Evolutionary conservation across 2,797 vertebrate genomes (phyloP).

Genomic region (Saguinus oedipus): DNA sequence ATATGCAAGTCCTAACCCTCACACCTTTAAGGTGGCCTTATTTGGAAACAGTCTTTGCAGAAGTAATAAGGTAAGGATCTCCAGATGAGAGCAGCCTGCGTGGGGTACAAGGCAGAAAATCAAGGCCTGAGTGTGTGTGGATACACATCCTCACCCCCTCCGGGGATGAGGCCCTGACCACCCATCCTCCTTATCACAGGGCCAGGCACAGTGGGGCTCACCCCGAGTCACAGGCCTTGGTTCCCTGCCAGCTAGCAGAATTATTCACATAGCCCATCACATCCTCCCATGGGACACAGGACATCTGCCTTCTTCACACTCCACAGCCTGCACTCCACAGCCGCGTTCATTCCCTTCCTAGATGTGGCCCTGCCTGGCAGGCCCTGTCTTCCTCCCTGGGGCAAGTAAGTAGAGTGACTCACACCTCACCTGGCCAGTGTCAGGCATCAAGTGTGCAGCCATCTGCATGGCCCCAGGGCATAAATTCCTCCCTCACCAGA

Average conservation of each 20-base stretch:
- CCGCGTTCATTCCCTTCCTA: neutral
- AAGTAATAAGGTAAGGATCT: too few species aligned
- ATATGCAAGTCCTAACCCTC: neutral
- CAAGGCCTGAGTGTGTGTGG: neutral
- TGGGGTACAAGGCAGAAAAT: neutral
- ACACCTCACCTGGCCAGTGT: too few species aligned
- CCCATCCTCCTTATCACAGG: too few species aligned
- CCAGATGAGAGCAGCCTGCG: neutral
- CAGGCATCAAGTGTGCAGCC: neutral
- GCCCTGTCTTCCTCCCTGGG: neutral
- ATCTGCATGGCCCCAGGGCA: neutral
- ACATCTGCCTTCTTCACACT: neutral
- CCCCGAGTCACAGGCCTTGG: too few species aligned
- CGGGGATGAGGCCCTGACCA: neutral
- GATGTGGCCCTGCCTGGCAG: neutral
- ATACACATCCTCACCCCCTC: neutral
- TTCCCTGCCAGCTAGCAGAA: neutral
- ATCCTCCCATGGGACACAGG: accelerated
- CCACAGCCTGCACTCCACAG: neutral
- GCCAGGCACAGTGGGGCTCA: neutral
- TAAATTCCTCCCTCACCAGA: neutral
- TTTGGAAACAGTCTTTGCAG: neutral
- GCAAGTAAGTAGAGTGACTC: neutral
- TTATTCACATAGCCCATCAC: neutral
- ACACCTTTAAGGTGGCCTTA: too few species aligned